A percentile compares a stretch with the other conserved stretches of the same genome.
These are phyloP conservation scores for Rhynchopsitta pachyrhyncha DNA, from an alignment of 2,113 vertebrate genomes.

Conservation along the genomic window DNA sequence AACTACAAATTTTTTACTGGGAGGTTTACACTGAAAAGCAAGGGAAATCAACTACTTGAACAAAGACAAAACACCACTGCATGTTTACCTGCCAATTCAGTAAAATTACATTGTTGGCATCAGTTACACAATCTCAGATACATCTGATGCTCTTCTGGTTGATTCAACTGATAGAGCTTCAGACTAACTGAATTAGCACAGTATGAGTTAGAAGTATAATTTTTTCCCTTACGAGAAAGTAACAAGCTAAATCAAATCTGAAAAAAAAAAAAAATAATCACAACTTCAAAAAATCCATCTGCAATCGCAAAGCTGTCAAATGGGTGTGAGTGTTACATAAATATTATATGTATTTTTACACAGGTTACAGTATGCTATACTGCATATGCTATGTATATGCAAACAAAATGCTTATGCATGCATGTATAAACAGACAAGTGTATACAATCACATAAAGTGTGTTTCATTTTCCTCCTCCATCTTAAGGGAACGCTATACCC, in stretches of 20 bases:
- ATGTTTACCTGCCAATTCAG: slow-evolving; percentile 9
- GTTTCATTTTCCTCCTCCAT: slow-evolving; percentile 4
- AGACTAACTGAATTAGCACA: neutral
- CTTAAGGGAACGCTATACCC: neutral
- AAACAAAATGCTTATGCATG: neutral
- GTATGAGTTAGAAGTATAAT: neutral
- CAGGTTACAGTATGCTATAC: neutral
- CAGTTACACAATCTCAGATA: neutral
- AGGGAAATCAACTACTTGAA: neutral
- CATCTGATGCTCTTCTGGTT: neutral
- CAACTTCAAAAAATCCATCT: slow-evolving; percentile 3
- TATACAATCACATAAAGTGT: neutral
- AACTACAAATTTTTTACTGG: slow-evolving; percentile 49
- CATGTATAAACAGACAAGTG: neutral
- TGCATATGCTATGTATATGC: slow-evolving; percentile 3
- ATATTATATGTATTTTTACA: slow-evolving; percentile 15
- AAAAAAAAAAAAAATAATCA: neutral
- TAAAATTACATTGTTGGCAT: neutral
- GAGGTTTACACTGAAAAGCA: neutral
- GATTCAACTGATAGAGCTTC: neutral
- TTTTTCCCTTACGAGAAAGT: neutral
- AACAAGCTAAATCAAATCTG: neutral
- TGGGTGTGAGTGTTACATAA: neutral
- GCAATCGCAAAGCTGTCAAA: slow-evolving; percentile 25
- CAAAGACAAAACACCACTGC: neutral